Evolutionary conservation across 2,888 invertebrate genomes (phyloP), one percentile per base, ranked within the genome.

Genomic region (Eubasilissa splendida): DNA sequence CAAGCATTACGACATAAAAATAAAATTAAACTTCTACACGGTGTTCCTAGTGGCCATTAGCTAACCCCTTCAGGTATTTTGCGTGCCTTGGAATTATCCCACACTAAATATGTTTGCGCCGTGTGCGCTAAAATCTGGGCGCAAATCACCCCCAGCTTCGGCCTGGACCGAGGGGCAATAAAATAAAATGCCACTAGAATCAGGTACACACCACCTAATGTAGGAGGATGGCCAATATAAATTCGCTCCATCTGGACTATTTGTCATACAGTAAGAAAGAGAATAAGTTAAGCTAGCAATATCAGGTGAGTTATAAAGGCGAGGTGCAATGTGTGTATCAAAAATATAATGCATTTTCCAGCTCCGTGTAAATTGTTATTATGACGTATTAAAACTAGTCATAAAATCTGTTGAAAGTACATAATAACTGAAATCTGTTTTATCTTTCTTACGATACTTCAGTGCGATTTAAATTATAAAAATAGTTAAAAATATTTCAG

Each of bases 171-270:
- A 11, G 59, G 33, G 53, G 63, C 76, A 76, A 60, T 76, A 76
- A 76, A 76, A 65, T 63, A 76, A 54, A 58, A 76, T 33, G 65
- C 63, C 76, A 65, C 76, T 76, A 22, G 65, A 66, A 52, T 77
- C 76, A 42, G 76, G 58, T 66, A 77, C 76, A 33, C 68, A 68
- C 63, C 54, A 66, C 56, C 66, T 77, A 66, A 77, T 77, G 68
- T 63, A 42, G 42, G 74, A 58, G 59, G 76, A 76, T 63, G 65
- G 76, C 63, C 33, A 4, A 50, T 14, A 68, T 68, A 68, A 68
- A 68, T 77, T 54, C 68, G 50, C 68, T 77, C 66, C 54, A n/a
- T 14, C 76, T 42, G 3, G 56, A 7, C 76, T 54, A 77, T 77
- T 77, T 77, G 58, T 66, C 76, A 66, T 56, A 53, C 56, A 42